These are phyloP conservation scores for Julus scandinavius DNA, from an alignment of 2,888 invertebrate species.

Conservation along the genomic window DNA sequence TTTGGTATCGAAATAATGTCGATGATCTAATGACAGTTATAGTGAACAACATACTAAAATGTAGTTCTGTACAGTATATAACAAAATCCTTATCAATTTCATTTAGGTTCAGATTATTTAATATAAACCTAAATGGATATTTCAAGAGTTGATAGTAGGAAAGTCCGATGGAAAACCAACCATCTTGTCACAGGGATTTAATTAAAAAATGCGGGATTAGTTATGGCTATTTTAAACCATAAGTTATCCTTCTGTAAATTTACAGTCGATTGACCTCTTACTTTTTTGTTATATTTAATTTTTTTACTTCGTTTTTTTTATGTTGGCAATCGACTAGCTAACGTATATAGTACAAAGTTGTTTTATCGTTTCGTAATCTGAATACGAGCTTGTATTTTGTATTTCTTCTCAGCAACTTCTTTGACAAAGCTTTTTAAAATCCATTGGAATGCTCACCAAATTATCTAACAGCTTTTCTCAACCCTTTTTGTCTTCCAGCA, in stretches of 20 bases:
- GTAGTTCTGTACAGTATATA: too few relatives aligned
- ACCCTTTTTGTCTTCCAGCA: slow-evolving; percentile 33
- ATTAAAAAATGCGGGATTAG: not conserved
- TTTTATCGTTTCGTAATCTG: not conserved
- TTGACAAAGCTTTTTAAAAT: not conserved
- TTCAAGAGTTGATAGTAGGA: too few relatives aligned
- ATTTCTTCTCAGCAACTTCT: not conserved
- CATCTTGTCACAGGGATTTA: not conserved
- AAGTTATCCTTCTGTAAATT: not conserved
- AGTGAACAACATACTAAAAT: too few relatives aligned
- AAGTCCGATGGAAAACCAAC: not conserved
- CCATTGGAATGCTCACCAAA: slow-evolving; percentile 16
- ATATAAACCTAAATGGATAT: too few relatives aligned
- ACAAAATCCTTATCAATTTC: too few relatives aligned
- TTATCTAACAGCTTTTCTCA: not conserved
- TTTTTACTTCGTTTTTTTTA: not conserved
- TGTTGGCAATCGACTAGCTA: slow-evolving; percentile 26
- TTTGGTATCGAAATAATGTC: too few relatives aligned
- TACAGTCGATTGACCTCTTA: not conserved
- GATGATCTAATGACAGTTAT: too few relatives aligned
- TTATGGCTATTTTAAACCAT: not conserved
- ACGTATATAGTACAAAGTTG: slow-evolving; percentile 12
- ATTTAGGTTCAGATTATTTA: too few relatives aligned
- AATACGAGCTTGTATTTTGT: slow-evolving; percentile 13
- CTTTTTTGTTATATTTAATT: not conserved